Base-by-base conservation (phyloP, 2,113 vertebrate genomes). In the Nymphicus hollandicus region DNA sequence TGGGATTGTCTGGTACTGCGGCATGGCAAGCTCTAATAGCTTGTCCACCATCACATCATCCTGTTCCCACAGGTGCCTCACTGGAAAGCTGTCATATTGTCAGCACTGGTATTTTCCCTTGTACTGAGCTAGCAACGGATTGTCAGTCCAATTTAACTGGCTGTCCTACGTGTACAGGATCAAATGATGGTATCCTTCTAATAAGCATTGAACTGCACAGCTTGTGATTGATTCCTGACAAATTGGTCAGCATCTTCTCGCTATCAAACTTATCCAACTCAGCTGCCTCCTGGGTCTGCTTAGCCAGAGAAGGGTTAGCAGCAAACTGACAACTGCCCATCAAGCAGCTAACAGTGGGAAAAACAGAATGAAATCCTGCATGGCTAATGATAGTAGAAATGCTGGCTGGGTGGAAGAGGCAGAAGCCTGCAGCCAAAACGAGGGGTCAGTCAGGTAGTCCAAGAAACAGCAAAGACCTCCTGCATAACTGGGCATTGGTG, bases 1-100 rank as follows among this genome's bases (percentile, higher is more conserved):
- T 53, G 73, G 82, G 86, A 52, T 93, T 95, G 91, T 84, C 91
- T 29, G 50, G 47, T 72, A 33, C 43, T 17, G 31, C 0, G 2
- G 52, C 39, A 10, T 27, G 39, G 60, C 44, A 7, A 35, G 31
- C 52, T 89, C 41, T 91, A 83, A 84, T 64, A 71, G 86, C 83
- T 77, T 81, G n/a, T 44, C 90, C 83, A 24, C 77, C 28, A 0
- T 44, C 95, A 91, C 66, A 41, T 37, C 0, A 0, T 53, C 78
- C 73, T 2, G 0, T 84, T 95, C 91, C 86, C 86, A 76, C 58
- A 92, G 52, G 65, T 85, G 88, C n/a, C 70, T 91, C 3, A 2
- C 56, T 76, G 35, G 73, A 84, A 84, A 73, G 53, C 74, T 93
- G 93, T 96, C 96, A 87, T 58, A 46, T 61, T 93, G 88, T 92